Conservation (phyloP, 2,113 vertebrate genomes). For the Entosphenus tridentatus region DNA sequence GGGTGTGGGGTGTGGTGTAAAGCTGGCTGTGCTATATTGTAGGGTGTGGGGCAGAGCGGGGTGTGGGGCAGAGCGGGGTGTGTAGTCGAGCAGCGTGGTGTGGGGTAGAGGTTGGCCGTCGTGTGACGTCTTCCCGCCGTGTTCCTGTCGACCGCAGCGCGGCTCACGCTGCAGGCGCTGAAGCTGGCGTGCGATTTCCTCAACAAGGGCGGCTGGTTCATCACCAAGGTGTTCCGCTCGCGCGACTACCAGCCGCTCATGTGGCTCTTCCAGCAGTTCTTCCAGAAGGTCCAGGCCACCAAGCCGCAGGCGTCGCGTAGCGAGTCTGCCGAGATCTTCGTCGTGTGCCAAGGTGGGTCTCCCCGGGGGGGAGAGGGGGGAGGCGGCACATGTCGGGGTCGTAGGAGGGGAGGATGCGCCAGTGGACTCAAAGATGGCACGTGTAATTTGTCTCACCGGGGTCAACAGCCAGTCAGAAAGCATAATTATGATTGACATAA, state of each 20-base stretch:
- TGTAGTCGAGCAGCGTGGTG: background rate
- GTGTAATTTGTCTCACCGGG: no score
- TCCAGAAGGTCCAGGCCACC: constrained; percentile 70
- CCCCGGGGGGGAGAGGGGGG: no score
- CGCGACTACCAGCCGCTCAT: constrained; percentile 78
- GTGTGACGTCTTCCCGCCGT: fast-evolving
- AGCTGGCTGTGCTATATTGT: background rate
- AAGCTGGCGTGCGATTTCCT: constrained; percentile 74
- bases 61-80: fast-evolving
- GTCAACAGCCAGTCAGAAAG: no score
- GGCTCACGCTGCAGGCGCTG: constrained; percentile 66
- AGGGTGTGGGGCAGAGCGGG: background rate
- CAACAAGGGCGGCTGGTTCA: constrained; percentile 58
- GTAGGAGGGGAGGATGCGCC: no score
- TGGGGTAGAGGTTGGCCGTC: fast-evolving
- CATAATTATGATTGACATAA: no score
- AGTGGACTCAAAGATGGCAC: no score
- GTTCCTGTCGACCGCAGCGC: constrained; percentile 24
- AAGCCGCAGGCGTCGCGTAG: constrained; percentile 87
- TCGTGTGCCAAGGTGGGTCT: constrained; percentile 64
- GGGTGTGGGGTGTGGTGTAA: no score
- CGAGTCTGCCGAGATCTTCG: constrained; percentile 87
- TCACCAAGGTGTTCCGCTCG: constrained; percentile 89
- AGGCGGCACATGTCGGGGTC: no score
- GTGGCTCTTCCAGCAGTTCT: constrained; percentile 95